Evolutionary conservation across 2,888 invertebrate species (phyloP), one percentile per base, ranked within the genome.

Genomic region (Reticulitermes lucifugus): DNA sequence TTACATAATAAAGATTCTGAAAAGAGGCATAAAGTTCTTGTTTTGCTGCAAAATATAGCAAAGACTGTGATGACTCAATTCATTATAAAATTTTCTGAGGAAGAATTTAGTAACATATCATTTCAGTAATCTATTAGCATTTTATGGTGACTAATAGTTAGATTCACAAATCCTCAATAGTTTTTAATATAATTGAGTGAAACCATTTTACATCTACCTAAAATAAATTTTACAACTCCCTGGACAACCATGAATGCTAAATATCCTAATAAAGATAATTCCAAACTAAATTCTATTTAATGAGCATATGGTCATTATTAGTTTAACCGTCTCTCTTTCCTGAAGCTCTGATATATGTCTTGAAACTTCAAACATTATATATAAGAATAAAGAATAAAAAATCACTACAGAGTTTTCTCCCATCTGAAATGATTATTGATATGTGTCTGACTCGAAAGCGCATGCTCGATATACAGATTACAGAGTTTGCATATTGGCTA

Each of bases 371-470:
- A 9, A 46, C 46, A 46, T 12, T 12, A 65, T 81, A 65, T 60
- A 35, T 65, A 65, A 65, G 35, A 81, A 65, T 81, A 81, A 43
- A 43, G 65, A 65, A 60, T 60, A 81, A 65, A 81, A 81, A 60
- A 81, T 81, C 81, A 81, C 81, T 81, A 81, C 60, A 65, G 81
- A 60, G 29, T 81, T 55, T 41, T 14, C 60, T 60, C 41, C 65
- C 60, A 60, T 22, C 41, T 43, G 65, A 81, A 81, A 81, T n/a
- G 81, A 81, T 59, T 59, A 81, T 81, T 81, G 81, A 81, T 81
- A 81, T 81, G 81, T 81, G 22, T 81, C 25, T 65, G 81, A 35
- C 35, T 65, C 41, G 35, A 65, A 81, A 81, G 81, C 81, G 41
- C 81, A 81, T 81, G 81, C 60, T 65, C 60, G 22, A 46, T 46